phyloP scores from a whole-genome alignment of 2,113 vertebrate species.

The Camarhynchus parvulus region DNA sequence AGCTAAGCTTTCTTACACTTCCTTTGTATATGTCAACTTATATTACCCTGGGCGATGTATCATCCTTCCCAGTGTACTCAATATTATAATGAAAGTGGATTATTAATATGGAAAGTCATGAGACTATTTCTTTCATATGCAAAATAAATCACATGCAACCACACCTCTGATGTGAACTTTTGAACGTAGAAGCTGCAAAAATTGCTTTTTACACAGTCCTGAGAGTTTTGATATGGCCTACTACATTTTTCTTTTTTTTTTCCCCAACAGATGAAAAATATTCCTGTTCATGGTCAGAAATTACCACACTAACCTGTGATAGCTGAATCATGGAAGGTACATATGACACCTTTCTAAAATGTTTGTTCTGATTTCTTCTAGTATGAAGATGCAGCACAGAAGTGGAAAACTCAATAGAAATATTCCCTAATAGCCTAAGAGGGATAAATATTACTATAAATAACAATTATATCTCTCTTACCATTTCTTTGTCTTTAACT shows the following conservation, averaged over 20 bases:
- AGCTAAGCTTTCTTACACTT: slow-evolving; percentile 61
- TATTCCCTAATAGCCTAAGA: not conserved
- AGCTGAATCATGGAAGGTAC: slow-evolving; percentile 14
- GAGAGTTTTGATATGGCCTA: not conserved
- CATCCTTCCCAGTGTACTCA: slow-evolving; percentile 37
- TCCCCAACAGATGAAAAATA: slow-evolving; percentile 34
- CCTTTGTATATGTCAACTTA: slow-evolving; percentile 60
- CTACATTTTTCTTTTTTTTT: not conserved
- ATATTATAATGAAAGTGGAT: slow-evolving; percentile 51
- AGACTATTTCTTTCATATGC: slow-evolving; percentile 12
- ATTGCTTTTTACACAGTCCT: not conserved
- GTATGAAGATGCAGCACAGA: not conserved
- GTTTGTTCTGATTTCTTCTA: slow-evolving; percentile 5
- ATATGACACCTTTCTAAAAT: slow-evolving; percentile 7
- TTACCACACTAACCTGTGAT: not conserved
- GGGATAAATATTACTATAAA: not conserved
- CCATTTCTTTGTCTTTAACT: not conserved
- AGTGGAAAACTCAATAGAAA: not conserved
- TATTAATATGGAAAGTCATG: not conserved
- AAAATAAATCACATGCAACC: slow-evolving; percentile 18
- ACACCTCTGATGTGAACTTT: slow-evolving; percentile 54
- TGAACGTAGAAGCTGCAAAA: slow-evolving; percentile 32
- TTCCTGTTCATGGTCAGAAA: not conserved
- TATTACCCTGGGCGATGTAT: slow-evolving; percentile 39
- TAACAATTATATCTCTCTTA: not conserved